Percentiles rank a stretch among this genome's conserved stretches.
Conservation (phyloP, 2,797 vertebrate species). For the Esox masquinongy region DNA sequence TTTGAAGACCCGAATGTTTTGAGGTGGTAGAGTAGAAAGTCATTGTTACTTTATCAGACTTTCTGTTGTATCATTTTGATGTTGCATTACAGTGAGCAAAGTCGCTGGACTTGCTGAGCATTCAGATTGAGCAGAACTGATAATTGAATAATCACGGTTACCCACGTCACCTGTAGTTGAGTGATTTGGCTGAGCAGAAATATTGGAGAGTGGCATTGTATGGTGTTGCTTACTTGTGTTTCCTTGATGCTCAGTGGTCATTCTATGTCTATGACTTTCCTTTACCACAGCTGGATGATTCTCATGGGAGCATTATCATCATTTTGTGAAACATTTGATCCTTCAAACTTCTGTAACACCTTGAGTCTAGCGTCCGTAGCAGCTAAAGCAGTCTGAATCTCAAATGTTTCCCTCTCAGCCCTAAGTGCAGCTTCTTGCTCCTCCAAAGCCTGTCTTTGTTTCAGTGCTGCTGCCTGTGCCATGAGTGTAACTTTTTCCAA, state of each 20-base stretch:
- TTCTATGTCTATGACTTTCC: neutral
- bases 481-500: slow-evolving; percentile 1
- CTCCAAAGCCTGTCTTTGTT: slow-evolving; percentile 3
- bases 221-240: neutral
- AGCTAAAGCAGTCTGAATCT: slow-evolving; percentile 8
- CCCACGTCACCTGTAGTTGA: neutral
- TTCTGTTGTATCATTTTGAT: slow-evolving; percentile 5
- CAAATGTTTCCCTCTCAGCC: neutral
- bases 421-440: slow-evolving; percentile 3
- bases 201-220: neutral
- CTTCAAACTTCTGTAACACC: slow-evolving; percentile 2
- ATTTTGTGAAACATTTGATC: neutral
- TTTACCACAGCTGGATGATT: neutral
- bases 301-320: neutral
- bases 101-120: neutral
- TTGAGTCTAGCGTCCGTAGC: slow-evolving; percentile 8
- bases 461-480: slow-evolving; percentile 1
- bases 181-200: neutral
- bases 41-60: slow-evolving; percentile 3
- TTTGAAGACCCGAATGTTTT: too few relatives aligned
- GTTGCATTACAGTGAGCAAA: neutral
- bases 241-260: neutral
- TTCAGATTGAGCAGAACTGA: neutral
- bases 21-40: neutral
- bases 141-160: neutral